Percentiles rank a stretch among this genome's conserved stretches.
Conservation (phyloP, 2,797 vertebrate species). For the Gorsachius magnificus region DNA sequence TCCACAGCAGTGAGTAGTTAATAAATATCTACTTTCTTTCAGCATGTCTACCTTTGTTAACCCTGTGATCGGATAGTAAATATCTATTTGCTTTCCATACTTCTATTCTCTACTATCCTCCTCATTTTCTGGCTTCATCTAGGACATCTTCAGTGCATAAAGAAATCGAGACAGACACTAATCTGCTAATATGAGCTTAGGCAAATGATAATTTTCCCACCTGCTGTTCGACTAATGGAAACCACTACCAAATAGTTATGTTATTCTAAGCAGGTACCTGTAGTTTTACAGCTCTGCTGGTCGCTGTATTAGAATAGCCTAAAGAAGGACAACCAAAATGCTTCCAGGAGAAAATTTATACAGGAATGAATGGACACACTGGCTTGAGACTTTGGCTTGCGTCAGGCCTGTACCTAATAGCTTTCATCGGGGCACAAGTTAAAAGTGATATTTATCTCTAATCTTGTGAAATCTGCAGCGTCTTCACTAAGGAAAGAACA, state of each 20-base stretch:
- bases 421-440: not conserved
- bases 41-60: not conserved
- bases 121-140: not conserved
- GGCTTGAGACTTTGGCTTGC: not conserved
- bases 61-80: not conserved
- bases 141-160: not conserved
- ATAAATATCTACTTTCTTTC: not conserved
- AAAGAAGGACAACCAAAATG: not conserved
- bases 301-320: not conserved
- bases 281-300: not conserved
- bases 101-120: not conserved
- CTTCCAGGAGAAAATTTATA: not conserved
- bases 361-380: not conserved
- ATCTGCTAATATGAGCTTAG: not conserved
- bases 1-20: not conserved
- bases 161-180: not conserved
- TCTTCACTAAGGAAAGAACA: not conserved
- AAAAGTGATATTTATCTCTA: not conserved
- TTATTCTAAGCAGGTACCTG: not conserved
- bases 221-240: not conserved
- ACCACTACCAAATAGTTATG: not conserved
- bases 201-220: not conserved
- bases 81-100: not conserved
- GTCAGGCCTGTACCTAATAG: not conserved
- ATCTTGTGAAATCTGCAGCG: not conserved